Evolutionary conservation across 2,797 vertebrate species (phyloP).

Genomic region (Delichon dasypus): DNA sequence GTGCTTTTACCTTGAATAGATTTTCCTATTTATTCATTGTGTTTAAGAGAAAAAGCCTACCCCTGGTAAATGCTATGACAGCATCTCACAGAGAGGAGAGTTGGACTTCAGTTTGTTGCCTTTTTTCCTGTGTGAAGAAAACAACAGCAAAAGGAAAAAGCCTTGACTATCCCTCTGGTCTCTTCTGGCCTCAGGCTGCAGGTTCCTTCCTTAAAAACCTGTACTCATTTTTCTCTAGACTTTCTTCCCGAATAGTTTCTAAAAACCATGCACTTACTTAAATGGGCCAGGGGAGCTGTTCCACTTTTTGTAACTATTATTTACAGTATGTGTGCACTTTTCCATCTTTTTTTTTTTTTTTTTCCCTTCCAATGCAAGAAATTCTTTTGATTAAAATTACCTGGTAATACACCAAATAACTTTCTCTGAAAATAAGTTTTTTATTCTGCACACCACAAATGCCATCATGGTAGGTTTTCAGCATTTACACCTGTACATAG

Average conservation of each 20-base stretch:
- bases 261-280: neutral
- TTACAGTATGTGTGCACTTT: neutral
- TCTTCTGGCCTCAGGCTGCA: neutral
- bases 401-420: neutral
- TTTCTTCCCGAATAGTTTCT: neutral
- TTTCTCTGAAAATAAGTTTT: neutral
- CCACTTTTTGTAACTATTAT: neutral
- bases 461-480: neutral
- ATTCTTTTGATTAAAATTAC: neutral
- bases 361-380: neutral
- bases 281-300: neutral
- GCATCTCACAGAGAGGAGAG: neutral
- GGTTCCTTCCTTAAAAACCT: neutral
- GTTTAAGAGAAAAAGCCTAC: neutral
- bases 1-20: neutral
- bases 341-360: too few species aligned
- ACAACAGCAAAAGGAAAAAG: neutral
- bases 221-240: neutral
- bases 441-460: neutral
- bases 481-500: neutral
- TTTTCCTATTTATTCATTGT: neutral
- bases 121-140: neutral
- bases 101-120: neutral
- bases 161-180: neutral
- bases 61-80: neutral